Evolutionary conservation across 2,797 vertebrate genomes (phyloP), one percentile per base, ranked within the genome.

Genomic region (Rhynchonycteris naso): DNA sequence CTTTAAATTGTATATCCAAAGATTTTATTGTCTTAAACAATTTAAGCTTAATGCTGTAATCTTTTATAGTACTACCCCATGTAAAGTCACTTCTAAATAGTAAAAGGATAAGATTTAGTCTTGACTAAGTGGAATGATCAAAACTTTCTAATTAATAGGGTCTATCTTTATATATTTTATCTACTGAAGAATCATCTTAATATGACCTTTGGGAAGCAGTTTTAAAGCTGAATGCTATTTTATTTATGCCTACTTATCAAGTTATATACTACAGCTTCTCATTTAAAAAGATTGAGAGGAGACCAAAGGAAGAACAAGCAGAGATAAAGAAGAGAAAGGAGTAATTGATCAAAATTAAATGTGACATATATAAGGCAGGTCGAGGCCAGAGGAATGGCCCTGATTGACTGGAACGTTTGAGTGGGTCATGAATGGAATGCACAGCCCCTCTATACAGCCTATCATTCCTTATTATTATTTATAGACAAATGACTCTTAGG

Each of bases 141-240:
- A 87, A 50, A 43, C 43, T 90, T 66, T 26, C 59, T 91, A 80
- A 72, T 79, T 30, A 81, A 35, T 72, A 84, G 16, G 18, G 2
- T 59, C 56, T 58, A 33, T 47, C 54, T 88, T 90, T 76, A 38
- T 24, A 19, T 82, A 61, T 65, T 83, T 76, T 35, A 92, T 80
- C 50, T 81, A 47, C 33, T 80, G 50, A 79, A 83, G 35, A n/a
- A 21, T 92, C 58, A 58, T 58, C 50, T 82, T 79, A 43, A 12
- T 43, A 12, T 43, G 24, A 91, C 66, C 22, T 76, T 91, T 85
- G 30, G 59, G 43, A 78, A 95, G 58, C 35, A 90, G 47, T 86
- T 94, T 87, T 94, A 65, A 80, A 88, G 66, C 38, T 68, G 21
- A 91, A 91, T 89, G 30, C 4, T 66, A 52, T 93, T 90, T 84